phyloP scores from a whole-genome alignment of 2,797 vertebrate species.

The Taeniopygia guttata region DNA sequence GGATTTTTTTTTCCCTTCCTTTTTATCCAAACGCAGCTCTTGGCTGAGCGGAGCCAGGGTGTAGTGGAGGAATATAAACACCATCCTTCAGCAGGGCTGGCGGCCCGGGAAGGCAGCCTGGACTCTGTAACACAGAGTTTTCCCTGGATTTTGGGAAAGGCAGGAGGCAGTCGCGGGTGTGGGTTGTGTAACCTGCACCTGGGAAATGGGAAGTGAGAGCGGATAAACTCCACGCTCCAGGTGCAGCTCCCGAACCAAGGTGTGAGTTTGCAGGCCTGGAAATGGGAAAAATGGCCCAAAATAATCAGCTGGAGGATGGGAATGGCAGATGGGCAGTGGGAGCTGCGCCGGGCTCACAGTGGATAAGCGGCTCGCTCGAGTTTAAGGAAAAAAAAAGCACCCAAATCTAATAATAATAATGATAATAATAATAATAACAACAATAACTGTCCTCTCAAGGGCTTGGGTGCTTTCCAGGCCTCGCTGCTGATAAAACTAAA shows the following conservation, averaged over 20 bases:
- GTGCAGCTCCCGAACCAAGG: neutral
- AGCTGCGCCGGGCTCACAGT: fast-evolving
- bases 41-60: neutral
- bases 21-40: neutral
- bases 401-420: constrained; percentile 20
- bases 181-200: neutral
- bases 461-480: constrained; percentile 42
- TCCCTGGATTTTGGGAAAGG: neutral
- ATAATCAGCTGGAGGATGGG: neutral
- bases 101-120: neutral
- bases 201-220: fast-evolving
- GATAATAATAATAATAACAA: neutral
- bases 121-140: neutral
- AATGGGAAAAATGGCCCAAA: neutral
- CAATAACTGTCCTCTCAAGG: neutral
- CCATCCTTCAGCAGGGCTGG: neutral
- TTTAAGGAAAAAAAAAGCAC: neutral
- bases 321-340: neutral
- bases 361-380: neutral
- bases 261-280: neutral
- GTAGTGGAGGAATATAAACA: constrained; percentile 31
- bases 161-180: fast-evolving
- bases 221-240: fast-evolving
- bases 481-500: constrained; percentile 6
- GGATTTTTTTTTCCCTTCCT: neutral